These are phyloP conservation scores for Steromphala cineraria DNA, from an alignment of 2,888 invertebrate genomes.

Conservation along the genomic window DNA sequence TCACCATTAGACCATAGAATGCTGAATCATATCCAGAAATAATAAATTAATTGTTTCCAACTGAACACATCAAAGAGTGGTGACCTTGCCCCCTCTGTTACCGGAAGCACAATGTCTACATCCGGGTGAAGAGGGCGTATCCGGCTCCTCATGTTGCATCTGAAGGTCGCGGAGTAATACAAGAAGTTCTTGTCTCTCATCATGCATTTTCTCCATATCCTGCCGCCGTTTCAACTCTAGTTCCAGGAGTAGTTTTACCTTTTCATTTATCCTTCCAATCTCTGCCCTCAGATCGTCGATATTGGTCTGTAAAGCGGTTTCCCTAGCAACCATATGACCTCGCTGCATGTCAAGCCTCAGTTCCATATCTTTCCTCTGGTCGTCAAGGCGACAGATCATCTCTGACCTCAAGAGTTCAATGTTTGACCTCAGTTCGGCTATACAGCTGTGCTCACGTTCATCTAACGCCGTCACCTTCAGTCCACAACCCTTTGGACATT, in stretches of 20 bases:
- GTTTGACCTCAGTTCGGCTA: slow-evolving; percentile 58
- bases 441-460: slow-evolving; percentile 62
- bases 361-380: slow-evolving; percentile 63
- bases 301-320: slow-evolving; percentile 56
- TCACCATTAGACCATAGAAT: too few relatives aligned
- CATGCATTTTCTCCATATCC: slow-evolving; percentile 56
- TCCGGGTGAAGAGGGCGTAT: neutral
- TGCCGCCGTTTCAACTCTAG: slow-evolving; percentile 52
- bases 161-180: slow-evolving; percentile 43
- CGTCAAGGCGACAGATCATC: slow-evolving; percentile 60
- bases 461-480: slow-evolving; percentile 44
- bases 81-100: slow-evolving; percentile 25
- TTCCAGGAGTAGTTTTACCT: slow-evolving; percentile 57
- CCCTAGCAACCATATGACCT: slow-evolving; percentile 67
- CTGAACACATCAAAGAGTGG: slow-evolving; percentile 14
- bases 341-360: slow-evolving; percentile 66
- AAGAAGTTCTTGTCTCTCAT: slow-evolving; percentile 56
- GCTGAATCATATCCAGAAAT: too few relatives aligned
- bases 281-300: slow-evolving; percentile 59
- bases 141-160: slow-evolving; percentile 14
- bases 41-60: too few relatives aligned
- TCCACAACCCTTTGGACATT: slow-evolving; percentile 65
- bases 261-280: slow-evolving; percentile 44
- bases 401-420: slow-evolving; percentile 63
- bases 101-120: neutral